A percentile compares a stretch with the other conserved stretches of the same genome.
Conservation (phyloP, 2,888 invertebrate species). For the Teinopalpus imperialis region DNA sequence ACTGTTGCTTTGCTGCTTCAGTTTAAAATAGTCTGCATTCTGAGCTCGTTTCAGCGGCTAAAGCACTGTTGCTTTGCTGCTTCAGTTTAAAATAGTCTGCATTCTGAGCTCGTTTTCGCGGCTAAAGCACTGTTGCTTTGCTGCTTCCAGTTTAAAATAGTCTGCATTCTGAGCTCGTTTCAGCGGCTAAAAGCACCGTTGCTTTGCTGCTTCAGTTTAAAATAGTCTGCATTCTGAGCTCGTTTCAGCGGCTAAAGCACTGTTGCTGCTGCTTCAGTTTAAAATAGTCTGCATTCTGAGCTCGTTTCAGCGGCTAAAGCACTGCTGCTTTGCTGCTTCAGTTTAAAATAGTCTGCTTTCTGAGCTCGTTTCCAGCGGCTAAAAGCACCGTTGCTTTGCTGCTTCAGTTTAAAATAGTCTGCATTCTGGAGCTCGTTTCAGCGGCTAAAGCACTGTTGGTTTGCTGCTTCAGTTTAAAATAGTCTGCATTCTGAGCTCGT, state of each 20-base stretch:
- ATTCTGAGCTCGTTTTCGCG: slow-evolving; percentile 50
- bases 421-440: slow-evolving; percentile 52
- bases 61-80: too few species aligned
- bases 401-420: slow-evolving; percentile 66
- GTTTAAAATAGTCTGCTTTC: too few species aligned
- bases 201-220: slow-evolving; percentile 64
- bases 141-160: slow-evolving; percentile 72
- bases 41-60: too few species aligned
- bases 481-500: slow-evolving; percentile 50
- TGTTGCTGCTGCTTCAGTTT: slow-evolving; percentile 62
- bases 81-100: slow-evolving; percentile 36
- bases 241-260: slow-evolving; percentile 40
- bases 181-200: slow-evolving; percentile 42
- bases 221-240: too few species aligned
- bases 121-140: slow-evolving; percentile 26
- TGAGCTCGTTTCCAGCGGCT: too few species aligned
- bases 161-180: too few species aligned
- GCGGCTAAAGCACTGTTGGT: too few species aligned
- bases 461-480: too few species aligned
- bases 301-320: slow-evolving; percentile 39
- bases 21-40: too few species aligned
- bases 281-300: too few species aligned
- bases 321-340: slow-evolving; percentile 57
- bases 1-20: too few species aligned
- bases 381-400: slow-evolving; percentile 49